Conservation (phyloP, 2,888 invertebrate genomes). For the Julus scandinavius region DNA sequence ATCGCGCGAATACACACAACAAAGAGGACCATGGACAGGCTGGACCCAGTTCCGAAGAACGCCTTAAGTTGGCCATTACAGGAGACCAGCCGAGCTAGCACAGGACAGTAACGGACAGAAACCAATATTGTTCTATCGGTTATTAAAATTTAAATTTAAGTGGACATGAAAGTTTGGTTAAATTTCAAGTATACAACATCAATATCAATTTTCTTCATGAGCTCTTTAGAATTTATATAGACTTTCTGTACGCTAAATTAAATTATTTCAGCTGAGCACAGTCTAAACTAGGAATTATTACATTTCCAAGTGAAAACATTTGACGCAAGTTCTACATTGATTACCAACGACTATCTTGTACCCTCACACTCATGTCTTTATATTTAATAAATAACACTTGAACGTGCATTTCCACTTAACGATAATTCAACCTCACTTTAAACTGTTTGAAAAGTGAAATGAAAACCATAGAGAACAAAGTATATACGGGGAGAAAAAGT, state of each 20-base stretch:
- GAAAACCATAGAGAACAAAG: neutral
- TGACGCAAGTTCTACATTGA: neutral
- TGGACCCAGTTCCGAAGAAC: too few species aligned
- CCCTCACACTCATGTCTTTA: neutral
- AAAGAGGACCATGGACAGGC: too few species aligned
- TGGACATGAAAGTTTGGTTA: too few species aligned
- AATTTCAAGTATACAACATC: too few species aligned
- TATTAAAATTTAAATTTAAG: too few species aligned
- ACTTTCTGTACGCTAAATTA: neutral
- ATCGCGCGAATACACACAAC: too few species aligned
- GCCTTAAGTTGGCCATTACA: too few species aligned
- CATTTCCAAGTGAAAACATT: neutral
- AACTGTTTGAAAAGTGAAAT: neutral
- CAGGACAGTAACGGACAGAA: too few species aligned
- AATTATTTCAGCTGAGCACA: neutral
- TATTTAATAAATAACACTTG: slow-evolving; percentile 21
- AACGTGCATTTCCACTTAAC: neutral
- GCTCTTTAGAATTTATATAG: neutral
- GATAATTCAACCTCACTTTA: neutral
- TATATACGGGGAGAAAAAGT: neutral
- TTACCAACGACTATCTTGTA: neutral
- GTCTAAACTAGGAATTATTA: neutral
- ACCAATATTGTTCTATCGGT: too few species aligned
- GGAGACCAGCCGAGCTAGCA: too few species aligned
- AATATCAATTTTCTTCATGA: too few species aligned